Base-by-base conservation (phyloP, 2,797 vertebrate genomes). In the Channallabes apus region DNA sequence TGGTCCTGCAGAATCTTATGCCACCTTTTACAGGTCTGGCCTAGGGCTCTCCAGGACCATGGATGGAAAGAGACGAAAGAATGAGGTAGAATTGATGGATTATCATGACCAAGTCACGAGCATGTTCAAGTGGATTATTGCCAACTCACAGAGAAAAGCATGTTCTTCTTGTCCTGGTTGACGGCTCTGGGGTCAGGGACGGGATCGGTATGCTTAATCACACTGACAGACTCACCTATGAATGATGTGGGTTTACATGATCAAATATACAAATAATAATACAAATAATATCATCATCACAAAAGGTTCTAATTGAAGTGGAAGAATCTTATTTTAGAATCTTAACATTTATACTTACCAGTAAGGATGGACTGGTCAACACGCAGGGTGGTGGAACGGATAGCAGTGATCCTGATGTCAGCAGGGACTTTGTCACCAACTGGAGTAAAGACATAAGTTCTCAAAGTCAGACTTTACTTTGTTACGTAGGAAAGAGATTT, bases 81-180 rank as follows among this genome's bases (percentile, higher is more conserved):
- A 75, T n/a, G 6, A 12, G 9, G 8, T 38, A 38, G 54, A 46
- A 85, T 8, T 29, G 4, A 86, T 41, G 73, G 54, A 41, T 12
- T 51, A 51, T 12, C 41, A 46, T 41, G 15, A 3, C 58, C 59
- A 17, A 29, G 73, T 71, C 6, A 62, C 3, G 15, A 24, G 17
- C 38, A 61, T 32, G 27, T 29, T 84, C 17, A 38, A 24, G 51
- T 20, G 56, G 64, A 15, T 59, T 6, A 29, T 3, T 24, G n/a
- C 62, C 87, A 35, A 88, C 96, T 96, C 90, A 97, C 97, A 89
- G 97, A 99, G 96, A 99, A 99, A 82, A 99, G 95, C 97, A 99
- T 98, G 95, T 99, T 98, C 94, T 99, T 99, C 95, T 99, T 99
- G 95, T 99, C 97, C 95, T 99, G 97, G 94, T 99, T 99, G 92